Percentiles rank a stretch among this genome's conserved stretches.
Conservation (phyloP, 2,888 invertebrate genomes). For the Melipona beecheii region DNA sequence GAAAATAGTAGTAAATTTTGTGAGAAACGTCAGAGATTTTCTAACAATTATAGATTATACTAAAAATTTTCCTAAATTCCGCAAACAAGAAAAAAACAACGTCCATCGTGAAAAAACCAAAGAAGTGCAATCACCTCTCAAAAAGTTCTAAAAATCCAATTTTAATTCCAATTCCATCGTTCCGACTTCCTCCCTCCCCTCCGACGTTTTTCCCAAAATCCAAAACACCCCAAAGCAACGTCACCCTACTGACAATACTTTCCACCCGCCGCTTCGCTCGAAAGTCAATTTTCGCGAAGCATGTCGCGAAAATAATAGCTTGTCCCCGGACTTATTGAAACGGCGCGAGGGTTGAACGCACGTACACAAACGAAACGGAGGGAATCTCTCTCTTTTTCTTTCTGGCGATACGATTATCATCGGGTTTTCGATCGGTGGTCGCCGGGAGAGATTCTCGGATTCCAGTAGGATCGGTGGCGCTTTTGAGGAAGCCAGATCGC, state of each 20-base stretch:
- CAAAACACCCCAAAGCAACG: not conserved
- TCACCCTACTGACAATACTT: not conserved
- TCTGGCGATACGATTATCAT: constrained; percentile 44
- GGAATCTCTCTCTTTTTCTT: not conserved
- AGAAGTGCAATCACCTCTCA: no score
- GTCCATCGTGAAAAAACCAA: no score
- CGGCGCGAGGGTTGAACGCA: not conserved
- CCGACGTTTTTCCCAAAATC: not conserved
- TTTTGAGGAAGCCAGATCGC: constrained; percentile 44
- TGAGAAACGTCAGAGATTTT: no score
- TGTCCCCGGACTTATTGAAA: constrained; percentile 3
- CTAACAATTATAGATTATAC: no score
- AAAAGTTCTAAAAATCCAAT: no score
- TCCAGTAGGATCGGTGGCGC: constrained; percentile 37
- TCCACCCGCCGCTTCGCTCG: not conserved
- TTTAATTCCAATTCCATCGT: not conserved
- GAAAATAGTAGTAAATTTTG: no score
- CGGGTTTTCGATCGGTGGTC: constrained; percentile 26
- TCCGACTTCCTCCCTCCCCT: not conserved
- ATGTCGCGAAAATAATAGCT: constrained; percentile 1
- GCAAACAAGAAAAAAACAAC: no score
- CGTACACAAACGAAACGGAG: not conserved
- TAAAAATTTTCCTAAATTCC: no score
- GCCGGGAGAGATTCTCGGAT: constrained; percentile 36
- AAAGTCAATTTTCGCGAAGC: not conserved